Evolutionary conservation across 2,113 vertebrate genomes (phyloP).

Genomic region (Lethenteron camtschaticum): DNA sequence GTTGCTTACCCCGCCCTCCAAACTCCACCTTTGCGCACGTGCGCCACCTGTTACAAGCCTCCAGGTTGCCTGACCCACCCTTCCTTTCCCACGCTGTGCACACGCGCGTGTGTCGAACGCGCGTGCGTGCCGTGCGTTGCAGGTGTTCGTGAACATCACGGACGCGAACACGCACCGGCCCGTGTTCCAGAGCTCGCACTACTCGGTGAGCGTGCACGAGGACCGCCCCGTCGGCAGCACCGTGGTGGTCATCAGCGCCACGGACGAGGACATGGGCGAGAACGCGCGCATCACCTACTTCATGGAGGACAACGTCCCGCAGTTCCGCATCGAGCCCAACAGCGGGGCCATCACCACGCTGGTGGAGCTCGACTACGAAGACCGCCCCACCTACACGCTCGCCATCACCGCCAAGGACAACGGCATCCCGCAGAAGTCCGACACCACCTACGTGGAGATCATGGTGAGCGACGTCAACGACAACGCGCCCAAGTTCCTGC

Average conservation of each 20-base stretch:
- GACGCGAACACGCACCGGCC: constrained; percentile 90
- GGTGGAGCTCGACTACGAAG: constrained; percentile 81
- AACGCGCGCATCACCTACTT: constrained; percentile 79
- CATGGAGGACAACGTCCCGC: constrained; percentile 79
- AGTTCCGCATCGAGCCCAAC: constrained; percentile 66
- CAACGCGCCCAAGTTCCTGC: constrained; percentile 76
- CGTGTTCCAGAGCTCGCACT: constrained; percentile 88
- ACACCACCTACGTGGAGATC: constrained; percentile 90
- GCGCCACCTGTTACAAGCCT: too few species aligned
- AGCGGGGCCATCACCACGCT: constrained; percentile 75
- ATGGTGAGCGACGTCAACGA: constrained; percentile 97
- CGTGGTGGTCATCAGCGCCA: constrained; percentile 77
- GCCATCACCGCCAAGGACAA: constrained; percentile 92
- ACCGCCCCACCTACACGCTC: constrained; percentile 82
- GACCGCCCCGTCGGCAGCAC: constrained; percentile 71
- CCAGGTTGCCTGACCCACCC: too few species aligned
- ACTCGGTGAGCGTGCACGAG: constrained; percentile 70
- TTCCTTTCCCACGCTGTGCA: too few species aligned
- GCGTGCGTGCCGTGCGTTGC: constrained; percentile 20
- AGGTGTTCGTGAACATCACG: constrained; percentile 85
- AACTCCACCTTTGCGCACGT: too few species aligned
- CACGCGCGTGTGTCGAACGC: too few species aligned
- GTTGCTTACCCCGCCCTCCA: too few species aligned
- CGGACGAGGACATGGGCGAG: constrained; percentile 82
- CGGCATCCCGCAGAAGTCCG: constrained; percentile 87